These are phyloP conservation scores for Nansenia antarctica DNA, from an alignment of 2,113 vertebrate species.

Conservation along the genomic window DNA sequence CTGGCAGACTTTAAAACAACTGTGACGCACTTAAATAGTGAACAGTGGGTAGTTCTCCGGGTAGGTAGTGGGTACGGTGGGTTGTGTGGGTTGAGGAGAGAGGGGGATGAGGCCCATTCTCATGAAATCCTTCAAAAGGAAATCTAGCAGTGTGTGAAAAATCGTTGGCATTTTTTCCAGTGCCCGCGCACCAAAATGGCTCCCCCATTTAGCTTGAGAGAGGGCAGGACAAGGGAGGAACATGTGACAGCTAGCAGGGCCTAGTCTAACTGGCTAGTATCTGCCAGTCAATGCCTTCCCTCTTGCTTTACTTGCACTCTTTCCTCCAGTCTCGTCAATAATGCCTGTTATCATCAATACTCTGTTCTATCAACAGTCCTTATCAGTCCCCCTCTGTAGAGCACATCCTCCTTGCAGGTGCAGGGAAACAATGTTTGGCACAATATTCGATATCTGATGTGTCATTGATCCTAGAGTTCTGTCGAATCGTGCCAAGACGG, in stretches of 20 bases:
- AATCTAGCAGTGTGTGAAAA: not conserved
- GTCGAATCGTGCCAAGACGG: not conserved
- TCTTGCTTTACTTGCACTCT: not conserved
- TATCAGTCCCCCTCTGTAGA: not conserved
- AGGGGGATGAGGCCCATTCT: not conserved
- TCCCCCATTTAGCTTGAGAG: not conserved
- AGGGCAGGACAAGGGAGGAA: too few relatives aligned
- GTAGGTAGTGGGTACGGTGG: too few relatives aligned
- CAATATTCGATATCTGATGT: too few relatives aligned
- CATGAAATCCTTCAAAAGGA: not conserved
- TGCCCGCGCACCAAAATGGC: not conserved
- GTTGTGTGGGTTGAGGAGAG: not conserved
- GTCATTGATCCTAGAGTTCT: not conserved
- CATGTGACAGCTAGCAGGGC: too few relatives aligned
- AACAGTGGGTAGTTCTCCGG: too few relatives aligned
- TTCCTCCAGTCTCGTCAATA: not conserved
- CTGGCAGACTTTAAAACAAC: conserved; percentile 58
- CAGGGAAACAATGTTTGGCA: not conserved
- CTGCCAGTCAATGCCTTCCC: not conserved
- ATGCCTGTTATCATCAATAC: not conserved
- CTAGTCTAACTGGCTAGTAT: not conserved
- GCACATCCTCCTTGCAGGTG: not conserved
- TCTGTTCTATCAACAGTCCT: not conserved
- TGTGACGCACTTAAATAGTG: not conserved
- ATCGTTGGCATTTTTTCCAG: not conserved